phyloP scores from a whole-genome alignment of 2,797 vertebrate species.

The Cygnus olor region DNA sequence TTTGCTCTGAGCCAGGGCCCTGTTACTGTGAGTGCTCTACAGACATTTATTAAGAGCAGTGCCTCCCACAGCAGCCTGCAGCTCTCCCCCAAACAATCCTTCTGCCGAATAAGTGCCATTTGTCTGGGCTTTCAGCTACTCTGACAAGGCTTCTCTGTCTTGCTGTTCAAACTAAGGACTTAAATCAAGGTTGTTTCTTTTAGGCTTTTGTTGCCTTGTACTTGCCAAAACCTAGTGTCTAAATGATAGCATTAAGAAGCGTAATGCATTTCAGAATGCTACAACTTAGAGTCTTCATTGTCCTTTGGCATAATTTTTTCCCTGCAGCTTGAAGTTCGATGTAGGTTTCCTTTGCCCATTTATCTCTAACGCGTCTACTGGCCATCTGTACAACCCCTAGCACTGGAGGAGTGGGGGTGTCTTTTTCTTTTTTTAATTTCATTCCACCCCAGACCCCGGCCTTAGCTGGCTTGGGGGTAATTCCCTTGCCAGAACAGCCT shows the following conservation, averaged over 20 bases:
- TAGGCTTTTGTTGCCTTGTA: background rate
- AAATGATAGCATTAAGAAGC: background rate
- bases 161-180: background rate
- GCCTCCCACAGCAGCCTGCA: constrained; percentile 5
- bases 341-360: background rate
- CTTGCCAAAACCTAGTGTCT: constrained; percentile 1
- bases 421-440: background rate
- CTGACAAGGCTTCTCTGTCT: background rate
- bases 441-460: background rate
- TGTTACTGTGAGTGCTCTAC: background rate
- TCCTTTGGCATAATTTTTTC: background rate
- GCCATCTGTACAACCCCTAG: background rate
- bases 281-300: background rate
- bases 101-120: background rate
- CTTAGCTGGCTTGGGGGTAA: background rate
- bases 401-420: background rate
- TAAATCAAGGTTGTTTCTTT: constrained; percentile 1
- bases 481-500: background rate
- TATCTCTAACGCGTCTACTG: background rate
- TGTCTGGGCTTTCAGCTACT: constrained; percentile 24
- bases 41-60: background rate
- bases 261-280: background rate
- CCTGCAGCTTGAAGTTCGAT: background rate
- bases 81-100: background rate
- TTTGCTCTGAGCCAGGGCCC: background rate